phyloP scores from a whole-genome alignment of 2,888 invertebrate genomes.

The Tetheella fluctuosa region DNA sequence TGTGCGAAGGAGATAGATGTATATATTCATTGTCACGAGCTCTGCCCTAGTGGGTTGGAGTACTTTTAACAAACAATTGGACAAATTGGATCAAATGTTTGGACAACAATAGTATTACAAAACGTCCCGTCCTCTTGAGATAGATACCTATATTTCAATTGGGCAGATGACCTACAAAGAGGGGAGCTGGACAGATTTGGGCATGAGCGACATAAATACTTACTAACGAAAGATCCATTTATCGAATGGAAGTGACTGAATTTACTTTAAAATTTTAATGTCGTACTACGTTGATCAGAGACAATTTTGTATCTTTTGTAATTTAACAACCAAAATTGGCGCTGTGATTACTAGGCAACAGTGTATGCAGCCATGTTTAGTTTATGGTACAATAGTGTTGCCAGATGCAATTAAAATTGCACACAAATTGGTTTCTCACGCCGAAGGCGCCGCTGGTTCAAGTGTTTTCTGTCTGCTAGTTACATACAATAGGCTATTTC shows the following conservation, averaged over 20 bases:
- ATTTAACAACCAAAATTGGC: not conserved
- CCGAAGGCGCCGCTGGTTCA: not conserved
- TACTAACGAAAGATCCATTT: not conserved
- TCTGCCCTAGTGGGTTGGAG: not conserved
- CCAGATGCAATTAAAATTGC: slow-evolving; percentile 29
- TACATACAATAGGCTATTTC: slow-evolving; percentile 7
- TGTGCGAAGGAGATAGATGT: not conserved
- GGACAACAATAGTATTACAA: slow-evolving; percentile 12
- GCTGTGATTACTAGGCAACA: not conserved
- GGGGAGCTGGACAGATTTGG: not conserved
- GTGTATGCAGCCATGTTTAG: not conserved
- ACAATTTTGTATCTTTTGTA: too few relatives aligned
- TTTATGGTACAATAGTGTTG: slow-evolving; percentile 20
- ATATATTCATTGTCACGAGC: not conserved
- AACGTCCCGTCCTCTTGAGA: slow-evolving; percentile 9
- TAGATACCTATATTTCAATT: not conserved
- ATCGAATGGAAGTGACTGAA: not conserved
- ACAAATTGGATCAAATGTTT: slow-evolving; percentile 22
- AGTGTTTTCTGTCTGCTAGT: slow-evolving; percentile 9
- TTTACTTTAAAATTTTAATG: too few relatives aligned
- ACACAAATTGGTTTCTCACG: slow-evolving; percentile 25
- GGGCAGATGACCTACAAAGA: not conserved
- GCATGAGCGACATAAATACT: not conserved
- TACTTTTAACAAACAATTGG: slow-evolving; percentile 23
- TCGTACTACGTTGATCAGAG: too few relatives aligned